Conservation (phyloP, 2,113 vertebrate genomes). For the Ariopsis seemanni region DNA sequence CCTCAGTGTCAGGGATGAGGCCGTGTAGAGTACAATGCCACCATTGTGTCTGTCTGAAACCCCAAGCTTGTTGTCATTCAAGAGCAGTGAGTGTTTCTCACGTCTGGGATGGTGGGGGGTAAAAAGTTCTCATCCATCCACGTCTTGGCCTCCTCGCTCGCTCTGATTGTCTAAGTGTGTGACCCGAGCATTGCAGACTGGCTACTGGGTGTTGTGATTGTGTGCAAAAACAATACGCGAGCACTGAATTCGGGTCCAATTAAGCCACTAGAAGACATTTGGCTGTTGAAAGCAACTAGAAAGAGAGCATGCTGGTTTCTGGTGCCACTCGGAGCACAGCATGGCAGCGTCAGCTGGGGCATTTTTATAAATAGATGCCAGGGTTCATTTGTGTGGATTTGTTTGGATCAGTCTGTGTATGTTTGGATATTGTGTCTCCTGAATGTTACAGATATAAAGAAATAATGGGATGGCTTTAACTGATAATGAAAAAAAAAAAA, state of each 20-base stretch:
- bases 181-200: slow-evolving; percentile 12
- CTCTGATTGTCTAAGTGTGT: slow-evolving; percentile 32
- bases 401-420: slow-evolving; percentile 35
- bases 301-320: slow-evolving; percentile 34
- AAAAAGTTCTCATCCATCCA: slow-evolving; percentile 45
- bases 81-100: slow-evolving; percentile 47
- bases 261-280: slow-evolving; percentile 33
- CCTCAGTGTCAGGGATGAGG: slow-evolving; percentile 27
- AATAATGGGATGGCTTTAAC: neutral
- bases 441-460: neutral
- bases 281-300: slow-evolving; percentile 30
- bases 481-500: neutral
- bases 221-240: slow-evolving; percentile 45
- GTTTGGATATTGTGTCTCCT: neutral
- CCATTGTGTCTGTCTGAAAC: slow-evolving; percentile 54
- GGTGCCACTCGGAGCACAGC: slow-evolving; percentile 39
- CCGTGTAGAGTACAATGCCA: slow-evolving; percentile 54
- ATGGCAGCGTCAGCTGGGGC: slow-evolving; percentile 30
- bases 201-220: slow-evolving; percentile 36
- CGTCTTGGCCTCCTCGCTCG: slow-evolving; percentile 27
- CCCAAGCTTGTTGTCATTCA: slow-evolving; percentile 61
- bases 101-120: slow-evolving; percentile 44
- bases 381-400: slow-evolving; percentile 30
- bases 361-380: slow-evolving; percentile 49
- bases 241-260: slow-evolving; percentile 40